Conservation (phyloP, 2,797 vertebrate genomes). For the Buphagus erythrorhynchus region DNA sequence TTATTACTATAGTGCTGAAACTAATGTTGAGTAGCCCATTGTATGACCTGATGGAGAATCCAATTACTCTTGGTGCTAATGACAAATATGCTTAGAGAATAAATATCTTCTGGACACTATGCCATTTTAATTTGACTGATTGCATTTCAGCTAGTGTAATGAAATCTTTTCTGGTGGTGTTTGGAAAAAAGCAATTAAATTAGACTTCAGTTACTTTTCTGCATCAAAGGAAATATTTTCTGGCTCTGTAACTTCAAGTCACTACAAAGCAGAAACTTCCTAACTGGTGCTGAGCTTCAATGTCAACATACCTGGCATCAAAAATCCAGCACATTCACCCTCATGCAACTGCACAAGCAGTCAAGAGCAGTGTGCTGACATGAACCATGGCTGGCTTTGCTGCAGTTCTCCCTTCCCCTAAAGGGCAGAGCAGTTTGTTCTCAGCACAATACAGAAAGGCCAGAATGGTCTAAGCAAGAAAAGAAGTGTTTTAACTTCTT, state of each 20-base stretch:
- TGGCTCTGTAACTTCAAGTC: not conserved
- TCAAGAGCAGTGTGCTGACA: not conserved
- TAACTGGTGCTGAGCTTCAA: not conserved
- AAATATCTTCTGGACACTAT: conserved; percentile 18
- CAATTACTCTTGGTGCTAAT: conserved; percentile 9
- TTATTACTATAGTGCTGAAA: conserved; percentile 40
- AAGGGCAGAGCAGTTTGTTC: not conserved
- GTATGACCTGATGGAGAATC: not conserved
- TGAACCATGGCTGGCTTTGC: not conserved
- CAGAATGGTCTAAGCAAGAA: not conserved
- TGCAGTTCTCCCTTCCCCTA: not conserved
- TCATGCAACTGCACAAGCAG: not conserved
- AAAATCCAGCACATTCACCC: not conserved
- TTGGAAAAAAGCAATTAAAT: not conserved
- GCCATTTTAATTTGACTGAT: not conserved
- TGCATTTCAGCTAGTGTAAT: not conserved
- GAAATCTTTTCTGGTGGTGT: not conserved
- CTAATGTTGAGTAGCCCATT: not conserved
- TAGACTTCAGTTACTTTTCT: not conserved
- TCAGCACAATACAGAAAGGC: not conserved
- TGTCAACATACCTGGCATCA: fast-evolving
- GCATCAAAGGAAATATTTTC: not conserved
- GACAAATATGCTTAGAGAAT: conserved; percentile 40
- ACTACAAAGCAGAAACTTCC: not conserved
- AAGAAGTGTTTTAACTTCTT: not conserved